phyloP scores from a whole-genome alignment of 2,888 invertebrate species.

The Eustalomyia histrio region DNA sequence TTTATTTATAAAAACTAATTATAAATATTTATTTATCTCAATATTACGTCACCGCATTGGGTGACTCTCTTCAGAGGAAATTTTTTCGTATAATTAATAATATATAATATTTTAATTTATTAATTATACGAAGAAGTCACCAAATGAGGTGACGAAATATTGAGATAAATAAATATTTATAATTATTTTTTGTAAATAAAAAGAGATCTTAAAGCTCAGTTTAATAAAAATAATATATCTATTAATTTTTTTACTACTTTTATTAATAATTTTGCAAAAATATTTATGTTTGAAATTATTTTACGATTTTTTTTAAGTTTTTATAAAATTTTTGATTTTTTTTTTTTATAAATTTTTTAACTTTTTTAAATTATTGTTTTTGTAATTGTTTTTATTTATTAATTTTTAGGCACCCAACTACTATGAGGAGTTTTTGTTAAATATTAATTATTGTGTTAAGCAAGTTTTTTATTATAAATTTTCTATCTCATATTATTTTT shows the following conservation, averaged over 20 bases:
- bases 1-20: too few relatives aligned
- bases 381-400: slow-evolving; percentile 8
- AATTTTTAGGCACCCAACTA: slow-evolving; percentile 62
- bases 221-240: too few relatives aligned
- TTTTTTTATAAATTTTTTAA: slow-evolving; percentile 29
- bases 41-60: too few relatives aligned
- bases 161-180: too few relatives aligned
- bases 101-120: too few relatives aligned
- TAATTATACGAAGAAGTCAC: too few relatives aligned
- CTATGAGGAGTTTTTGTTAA: slow-evolving; percentile 49
- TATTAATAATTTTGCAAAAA: slow-evolving; percentile 42
- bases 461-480: slow-evolving; percentile 24
- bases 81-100: too few relatives aligned
- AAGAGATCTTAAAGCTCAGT: too few relatives aligned
- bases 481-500: slow-evolving; percentile 1
- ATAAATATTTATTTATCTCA: too few relatives aligned
- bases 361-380: slow-evolving; percentile 19
- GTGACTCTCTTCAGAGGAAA: too few relatives aligned
- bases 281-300: not conserved
- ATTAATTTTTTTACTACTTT: not conserved
- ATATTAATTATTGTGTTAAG: slow-evolving; percentile 60
- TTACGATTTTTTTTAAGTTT: not conserved
- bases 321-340: slow-evolving; percentile 20
- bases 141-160: too few relatives aligned
- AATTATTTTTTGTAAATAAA: too few relatives aligned